phyloP scores from a whole-genome alignment of 2,888 invertebrate species.

The Sesia bembeciformis region DNA sequence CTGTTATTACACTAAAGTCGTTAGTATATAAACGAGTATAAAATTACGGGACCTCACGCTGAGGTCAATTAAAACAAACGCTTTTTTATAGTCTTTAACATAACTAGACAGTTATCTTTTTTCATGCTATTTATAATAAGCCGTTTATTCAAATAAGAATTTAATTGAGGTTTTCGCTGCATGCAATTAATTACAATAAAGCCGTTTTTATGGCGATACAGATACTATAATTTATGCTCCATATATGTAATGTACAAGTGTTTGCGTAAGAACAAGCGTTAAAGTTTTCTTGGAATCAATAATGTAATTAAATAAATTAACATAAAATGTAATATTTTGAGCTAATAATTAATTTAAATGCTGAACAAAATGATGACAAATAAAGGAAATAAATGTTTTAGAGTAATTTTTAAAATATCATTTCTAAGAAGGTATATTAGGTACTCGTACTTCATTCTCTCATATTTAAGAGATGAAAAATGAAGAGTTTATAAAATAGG shows the following conservation, averaged over 20 bases:
- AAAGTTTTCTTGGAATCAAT: background rate
- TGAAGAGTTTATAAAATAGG: too few species aligned
- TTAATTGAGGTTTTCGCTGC: conserved; percentile 9
- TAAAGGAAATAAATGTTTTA: too few species aligned
- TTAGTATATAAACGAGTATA: conserved; percentile 36
- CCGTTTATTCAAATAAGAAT: conserved; percentile 35
- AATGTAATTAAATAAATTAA: background rate
- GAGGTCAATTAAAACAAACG: conserved; percentile 39
- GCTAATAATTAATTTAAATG: too few species aligned
- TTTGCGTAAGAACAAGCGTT: background rate
- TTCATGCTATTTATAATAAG: conserved; percentile 22
- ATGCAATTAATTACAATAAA: background rate
- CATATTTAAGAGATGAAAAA: too few species aligned
- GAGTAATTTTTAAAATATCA: too few species aligned
- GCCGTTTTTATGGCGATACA: background rate
- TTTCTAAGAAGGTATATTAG: too few species aligned
- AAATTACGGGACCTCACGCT: conserved; percentile 45
- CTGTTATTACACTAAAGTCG: conserved; percentile 32
- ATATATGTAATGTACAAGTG: background rate
- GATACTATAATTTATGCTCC: background rate
- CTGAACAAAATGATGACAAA: too few species aligned
- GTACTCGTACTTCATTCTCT: too few species aligned
- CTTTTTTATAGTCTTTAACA: conserved; percentile 32
- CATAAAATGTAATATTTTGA: background rate
- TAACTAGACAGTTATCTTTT: conserved; percentile 18